Conservation (phyloP, 2,113 vertebrate genomes). For the Muntiacus muntjak region DNA sequence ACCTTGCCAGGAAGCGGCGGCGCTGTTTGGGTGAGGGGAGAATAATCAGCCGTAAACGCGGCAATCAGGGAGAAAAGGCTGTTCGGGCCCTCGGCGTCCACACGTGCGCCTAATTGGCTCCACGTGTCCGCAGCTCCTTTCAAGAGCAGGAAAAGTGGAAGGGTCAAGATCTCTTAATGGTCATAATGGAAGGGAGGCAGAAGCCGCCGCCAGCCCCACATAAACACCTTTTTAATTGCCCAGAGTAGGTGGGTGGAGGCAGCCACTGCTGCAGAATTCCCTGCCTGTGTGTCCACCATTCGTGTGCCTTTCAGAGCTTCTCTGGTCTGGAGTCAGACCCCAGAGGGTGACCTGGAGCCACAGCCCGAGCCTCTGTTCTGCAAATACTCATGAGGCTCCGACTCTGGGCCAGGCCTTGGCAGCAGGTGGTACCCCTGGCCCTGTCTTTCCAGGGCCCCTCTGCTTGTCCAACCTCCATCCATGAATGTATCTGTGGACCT, state of each 20-base stretch:
- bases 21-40: conserved; percentile 78
- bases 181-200: conserved; percentile 70
- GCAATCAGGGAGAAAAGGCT: conserved; percentile 81
- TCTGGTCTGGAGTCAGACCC: not conserved
- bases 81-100: conserved; percentile 70
- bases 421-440: not conserved
- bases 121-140: conserved; percentile 71
- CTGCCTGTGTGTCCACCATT: not conserved
- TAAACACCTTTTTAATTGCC: conserved; percentile 69
- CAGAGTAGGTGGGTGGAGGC: conserved; percentile 52
- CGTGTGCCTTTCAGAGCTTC: not conserved
- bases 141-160: conserved; percentile 70
- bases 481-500: not conserved
- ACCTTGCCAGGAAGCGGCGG: conserved; percentile 16
- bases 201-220: conserved; percentile 58
- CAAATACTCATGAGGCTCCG: not conserved
- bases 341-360: not conserved
- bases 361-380: not conserved
- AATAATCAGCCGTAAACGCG: conserved; percentile 77
- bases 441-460: not conserved
- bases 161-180: conserved; percentile 82
- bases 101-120: conserved; percentile 74
- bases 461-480: not conserved
- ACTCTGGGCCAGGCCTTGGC: not conserved
- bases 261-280: not conserved